Base-by-base conservation (phyloP, 2,113 vertebrate species). In the Paraplagusia blochii region DNA sequence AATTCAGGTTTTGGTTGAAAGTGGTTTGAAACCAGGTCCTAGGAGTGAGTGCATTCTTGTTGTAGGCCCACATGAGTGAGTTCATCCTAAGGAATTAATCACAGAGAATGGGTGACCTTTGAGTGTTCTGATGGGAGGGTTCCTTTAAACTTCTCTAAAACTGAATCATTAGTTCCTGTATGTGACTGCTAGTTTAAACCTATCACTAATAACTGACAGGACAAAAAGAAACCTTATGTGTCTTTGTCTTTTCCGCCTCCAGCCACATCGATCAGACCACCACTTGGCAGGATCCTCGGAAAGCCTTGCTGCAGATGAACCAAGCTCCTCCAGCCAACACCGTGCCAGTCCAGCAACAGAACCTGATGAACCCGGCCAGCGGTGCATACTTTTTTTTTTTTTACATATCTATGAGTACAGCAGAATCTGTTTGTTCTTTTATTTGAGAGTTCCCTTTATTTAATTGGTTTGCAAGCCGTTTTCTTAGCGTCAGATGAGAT, bases 261-360 rank as follows among this genome's bases (percentile, higher is more conserved):
- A 98, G 95, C 85, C 96, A 98, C 86, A 93, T 96, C 19, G 95
- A 98, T 85, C 95, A 98, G 87, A 93, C 95, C 22, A 98, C 96
- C 71, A 98, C 96, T 75, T 98, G 96, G 96, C 95, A 95, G 74
- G 95, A 98, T 78, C 96, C 96, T 60, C 90, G 96, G 70, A 98
- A 98, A 87, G 89, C 95, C 57, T 91, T 98, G 84, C 92, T 97
- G 36, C 95, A 96, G 89, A 91, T 97, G 89, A 98, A 92, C 36
- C 92, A 94, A 66, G 75, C 93, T 1, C 72, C 94, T 16, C 92
- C 95, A 6, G 81, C 94, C 72, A 97, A 91, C 48, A 92, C 94
- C 14, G 85, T 87, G 52, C 92, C 94, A 0, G 91, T 97, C 64
- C 95, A 92, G 66, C 90, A 85, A 8, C 96, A 95, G 89, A 94